These are phyloP conservation scores for Diaperis boleti DNA, from an alignment of 2,888 invertebrate genomes.

Conservation along the genomic window DNA sequence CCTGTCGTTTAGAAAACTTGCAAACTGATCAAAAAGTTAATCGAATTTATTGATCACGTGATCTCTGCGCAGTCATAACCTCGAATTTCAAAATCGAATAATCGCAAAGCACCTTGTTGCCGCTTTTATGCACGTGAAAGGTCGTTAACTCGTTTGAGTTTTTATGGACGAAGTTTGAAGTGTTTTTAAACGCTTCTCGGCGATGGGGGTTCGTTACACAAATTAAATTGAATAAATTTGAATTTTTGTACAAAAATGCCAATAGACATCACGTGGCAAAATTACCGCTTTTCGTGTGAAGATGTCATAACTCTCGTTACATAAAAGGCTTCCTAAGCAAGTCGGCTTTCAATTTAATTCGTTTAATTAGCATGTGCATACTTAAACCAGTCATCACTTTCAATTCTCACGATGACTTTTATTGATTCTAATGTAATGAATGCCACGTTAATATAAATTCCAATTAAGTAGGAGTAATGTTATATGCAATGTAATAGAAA, in stretches of 20 bases:
- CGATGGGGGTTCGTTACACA: slow-evolving; percentile 24
- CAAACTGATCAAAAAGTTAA: too few relatives aligned
- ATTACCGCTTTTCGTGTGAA: not conserved
- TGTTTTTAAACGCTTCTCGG: slow-evolving; percentile 9
- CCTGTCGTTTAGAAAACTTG: too few relatives aligned
- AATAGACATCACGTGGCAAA: not conserved
- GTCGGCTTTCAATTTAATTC: not conserved
- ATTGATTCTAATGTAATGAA: not conserved
- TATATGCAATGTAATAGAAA: slow-evolving; percentile 9
- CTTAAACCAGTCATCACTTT: not conserved
- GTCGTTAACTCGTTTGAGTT: slow-evolving; percentile 19
- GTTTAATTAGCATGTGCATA: not conserved
- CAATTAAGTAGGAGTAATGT: slow-evolving; percentile 2
- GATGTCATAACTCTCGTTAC: not conserved
- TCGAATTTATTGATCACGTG: not conserved
- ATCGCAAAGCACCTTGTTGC: not conserved
- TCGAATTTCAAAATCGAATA: not conserved
- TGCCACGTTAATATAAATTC: slow-evolving; percentile 1
- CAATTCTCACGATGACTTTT: not conserved
- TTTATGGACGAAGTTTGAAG: slow-evolving; percentile 6
- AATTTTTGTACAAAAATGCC: not conserved
- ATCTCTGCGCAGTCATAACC: not conserved
- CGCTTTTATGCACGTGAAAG: slow-evolving; percentile 19
- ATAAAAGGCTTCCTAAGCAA: not conserved
- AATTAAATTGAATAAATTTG: slow-evolving; percentile 22